Conservation (phyloP, 2,797 vertebrate genomes). For the Enteromius paludinosus region DNA sequence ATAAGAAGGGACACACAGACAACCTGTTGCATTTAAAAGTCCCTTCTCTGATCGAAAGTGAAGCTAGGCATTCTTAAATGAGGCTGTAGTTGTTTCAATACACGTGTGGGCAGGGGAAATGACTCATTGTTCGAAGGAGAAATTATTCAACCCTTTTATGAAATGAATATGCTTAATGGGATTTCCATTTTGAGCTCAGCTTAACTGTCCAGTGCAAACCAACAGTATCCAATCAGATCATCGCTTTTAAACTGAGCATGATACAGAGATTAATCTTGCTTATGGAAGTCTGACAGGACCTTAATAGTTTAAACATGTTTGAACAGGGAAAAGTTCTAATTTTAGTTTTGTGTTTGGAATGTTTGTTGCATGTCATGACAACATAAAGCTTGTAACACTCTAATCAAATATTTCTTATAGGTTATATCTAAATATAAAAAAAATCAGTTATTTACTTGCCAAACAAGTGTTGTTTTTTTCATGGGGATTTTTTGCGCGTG, state of each 20-base stretch:
- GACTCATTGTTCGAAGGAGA: conserved; percentile 33
- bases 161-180: conserved; percentile 43
- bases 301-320: conserved; percentile 12
- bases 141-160: conserved; percentile 36
- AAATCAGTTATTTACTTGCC: neutral
- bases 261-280: conserved; percentile 12
- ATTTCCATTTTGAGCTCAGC: conserved; percentile 41
- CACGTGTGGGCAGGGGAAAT: conserved; percentile 40
- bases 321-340: neutral
- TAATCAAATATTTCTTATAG: neutral
- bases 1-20: conserved; percentile 27
- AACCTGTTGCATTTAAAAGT: conserved; percentile 50
- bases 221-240: conserved; percentile 20
- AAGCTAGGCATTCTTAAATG: conserved; percentile 39
- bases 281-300: conserved; percentile 7
- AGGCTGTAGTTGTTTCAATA: conserved; percentile 43
- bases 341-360: conserved; percentile 25
- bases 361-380: conserved; percentile 11
- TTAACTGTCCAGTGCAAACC: neutral
- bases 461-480: neutral
- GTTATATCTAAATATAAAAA: neutral
- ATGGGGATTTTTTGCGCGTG: neutral
- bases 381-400: conserved; percentile 12
- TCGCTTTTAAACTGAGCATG: neutral
- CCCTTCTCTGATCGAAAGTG: conserved; percentile 31